Evolutionary conservation across 2,113 vertebrate species (phyloP).

Genomic region (Opisthocomus hoazin): DNA sequence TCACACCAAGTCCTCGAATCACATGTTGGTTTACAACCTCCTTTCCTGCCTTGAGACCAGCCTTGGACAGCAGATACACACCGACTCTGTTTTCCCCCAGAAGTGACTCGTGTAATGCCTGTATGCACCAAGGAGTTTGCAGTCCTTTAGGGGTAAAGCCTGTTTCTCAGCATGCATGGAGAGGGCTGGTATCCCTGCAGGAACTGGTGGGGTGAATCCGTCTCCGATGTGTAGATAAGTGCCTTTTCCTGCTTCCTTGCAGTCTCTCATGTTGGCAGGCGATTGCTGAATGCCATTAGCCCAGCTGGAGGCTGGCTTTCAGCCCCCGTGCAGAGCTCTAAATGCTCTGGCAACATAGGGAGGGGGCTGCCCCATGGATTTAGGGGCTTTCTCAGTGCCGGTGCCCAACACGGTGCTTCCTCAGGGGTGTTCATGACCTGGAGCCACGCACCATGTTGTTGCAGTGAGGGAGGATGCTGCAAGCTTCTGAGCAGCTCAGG

Average conservation of each 20-base stretch:
- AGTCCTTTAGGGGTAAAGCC: background rate
- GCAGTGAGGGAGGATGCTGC: background rate
- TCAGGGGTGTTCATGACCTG: background rate
- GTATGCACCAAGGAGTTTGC: background rate
- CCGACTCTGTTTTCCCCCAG: background rate
- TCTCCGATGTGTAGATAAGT: background rate
- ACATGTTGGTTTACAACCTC: background rate
- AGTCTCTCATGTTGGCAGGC: background rate
- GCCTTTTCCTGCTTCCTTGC: background rate
- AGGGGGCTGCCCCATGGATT: background rate
- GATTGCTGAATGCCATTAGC: background rate
- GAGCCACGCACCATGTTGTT: fast-evolving
- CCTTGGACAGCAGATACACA: background rate
- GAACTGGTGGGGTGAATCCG: conserved; percentile 11
- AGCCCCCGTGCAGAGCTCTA: background rate
- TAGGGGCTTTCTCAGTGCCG: background rate
- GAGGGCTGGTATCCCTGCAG: conserved; percentile 1
- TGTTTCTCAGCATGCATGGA: background rate
- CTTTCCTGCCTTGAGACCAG: background rate
- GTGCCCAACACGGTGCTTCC: background rate
- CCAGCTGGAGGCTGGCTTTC: conserved; percentile 13
- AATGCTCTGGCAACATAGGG: background rate
- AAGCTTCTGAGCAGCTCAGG: background rate
- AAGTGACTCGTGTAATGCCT: background rate
- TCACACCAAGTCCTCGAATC: background rate